Evolutionary conservation across 2,888 invertebrate genomes (phyloP), one percentile per base, ranked within the genome.

Genomic region (Pemphredon lugubris): DNA sequence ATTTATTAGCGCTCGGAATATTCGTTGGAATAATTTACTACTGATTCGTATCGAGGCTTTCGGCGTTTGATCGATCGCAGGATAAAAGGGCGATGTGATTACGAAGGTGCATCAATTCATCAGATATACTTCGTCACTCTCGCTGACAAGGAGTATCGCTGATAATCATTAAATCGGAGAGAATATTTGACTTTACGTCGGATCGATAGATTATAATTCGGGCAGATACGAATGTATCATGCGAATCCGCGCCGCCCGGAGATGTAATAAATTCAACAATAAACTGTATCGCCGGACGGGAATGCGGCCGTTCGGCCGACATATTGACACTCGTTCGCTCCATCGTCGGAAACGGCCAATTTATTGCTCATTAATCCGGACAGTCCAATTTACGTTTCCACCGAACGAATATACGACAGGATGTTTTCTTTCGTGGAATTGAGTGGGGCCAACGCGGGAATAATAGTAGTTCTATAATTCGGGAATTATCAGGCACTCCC

Each of bases 211-310:
- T 79, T 73, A 70, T 57, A 67, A 73, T 73, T 63, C 61, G 37
- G 51, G 44, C 59, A 42, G 54, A 58, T 23, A 26, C 55, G 42
- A 48, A 34, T 34, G 34, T 74, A 73, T 77, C 68, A 61, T 45
- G 50, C 37, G 44, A 64, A 26, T 47, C 47, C 54, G 13, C 44
- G 42, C 30, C 40, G 42, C 48, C 42, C 59, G 59, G 69, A 75
- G 59, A 58, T 57, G 70, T 67, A 75, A 75, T 77, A 75, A 79
- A 77, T 71, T 75, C 55, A 59, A 75, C 70, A 68, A 63, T 69
- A 72, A 77, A 71, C 72, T 67, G 61, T 72, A 67, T 72, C 63
- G 63, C 54, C 54, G 55, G 14, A 21, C 21, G 37, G 55, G 40
- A 48, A 60, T 64, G 58, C 60, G 63, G 60, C 58, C 66, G 48